These are phyloP conservation scores for Chanos chanos DNA, from an alignment of 2,797 vertebrate species.

Conservation along the genomic window DNA sequence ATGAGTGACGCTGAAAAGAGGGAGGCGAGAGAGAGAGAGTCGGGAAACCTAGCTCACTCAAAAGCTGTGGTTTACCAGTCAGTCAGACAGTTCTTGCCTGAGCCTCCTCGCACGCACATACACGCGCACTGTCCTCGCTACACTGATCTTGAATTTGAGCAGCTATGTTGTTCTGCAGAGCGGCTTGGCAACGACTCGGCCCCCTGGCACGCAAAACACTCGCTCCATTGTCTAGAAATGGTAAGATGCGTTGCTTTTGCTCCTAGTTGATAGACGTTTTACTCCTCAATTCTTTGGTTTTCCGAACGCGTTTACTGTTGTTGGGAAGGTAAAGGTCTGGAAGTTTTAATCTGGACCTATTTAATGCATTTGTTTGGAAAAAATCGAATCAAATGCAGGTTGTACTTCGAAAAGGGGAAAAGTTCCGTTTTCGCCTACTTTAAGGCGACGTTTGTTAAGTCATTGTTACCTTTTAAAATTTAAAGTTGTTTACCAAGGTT, in stretches of 20 bases:
- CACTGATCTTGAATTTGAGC: constrained; percentile 7
- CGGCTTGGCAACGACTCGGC: constrained; percentile 61
- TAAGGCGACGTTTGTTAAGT: too few species aligned
- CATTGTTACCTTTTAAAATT: too few species aligned
- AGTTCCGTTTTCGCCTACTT: too few species aligned
- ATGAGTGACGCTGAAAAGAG: constrained; percentile 21
- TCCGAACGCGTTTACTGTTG: too few species aligned
- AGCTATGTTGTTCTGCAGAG: constrained; percentile 66
- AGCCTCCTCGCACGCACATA: constrained; percentile 6
- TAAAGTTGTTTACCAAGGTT: too few species aligned
- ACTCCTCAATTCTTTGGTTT: too few species aligned
- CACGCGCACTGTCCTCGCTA: background rate
- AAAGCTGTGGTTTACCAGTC: background rate
- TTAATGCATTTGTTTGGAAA: too few species aligned
- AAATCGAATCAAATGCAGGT: too few species aligned
- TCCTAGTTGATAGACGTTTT: too few species aligned
- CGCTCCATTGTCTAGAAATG: constrained; percentile 36
- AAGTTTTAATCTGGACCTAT: too few species aligned
- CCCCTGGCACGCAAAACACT: constrained; percentile 59
- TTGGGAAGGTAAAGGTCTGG: too few species aligned
- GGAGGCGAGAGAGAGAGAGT: constrained; percentile 7
- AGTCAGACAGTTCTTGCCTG: background rate
- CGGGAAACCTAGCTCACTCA: background rate
- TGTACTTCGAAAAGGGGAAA: too few species aligned
- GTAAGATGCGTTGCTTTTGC: constrained; percentile 47